Evolutionary conservation across 92 coral and sea anemone species (phyloP).

Genomic region (Parazoanthus darwini): DNA sequence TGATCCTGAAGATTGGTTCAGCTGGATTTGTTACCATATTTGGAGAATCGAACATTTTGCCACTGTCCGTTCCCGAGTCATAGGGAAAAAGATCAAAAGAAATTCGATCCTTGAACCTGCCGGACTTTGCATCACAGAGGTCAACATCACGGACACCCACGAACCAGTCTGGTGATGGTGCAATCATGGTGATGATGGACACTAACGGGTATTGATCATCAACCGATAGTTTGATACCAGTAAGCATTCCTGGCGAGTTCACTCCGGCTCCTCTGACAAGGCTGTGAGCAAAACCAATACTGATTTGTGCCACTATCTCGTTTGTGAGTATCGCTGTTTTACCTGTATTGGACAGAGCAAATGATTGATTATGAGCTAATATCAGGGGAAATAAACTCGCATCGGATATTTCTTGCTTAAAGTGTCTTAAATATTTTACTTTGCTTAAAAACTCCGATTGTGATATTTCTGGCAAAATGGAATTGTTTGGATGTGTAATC

Average conservation of each 20-base stretch:
- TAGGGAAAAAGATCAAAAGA: constrained; percentile 37
- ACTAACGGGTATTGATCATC: constrained; percentile 37
- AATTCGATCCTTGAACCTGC: constrained; percentile 26
- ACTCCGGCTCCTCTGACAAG: not conserved
- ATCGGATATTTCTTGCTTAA: too few species aligned
- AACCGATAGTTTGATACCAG: constrained; percentile 17
- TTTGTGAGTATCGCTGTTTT: too few species aligned
- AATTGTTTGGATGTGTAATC: too few species aligned
- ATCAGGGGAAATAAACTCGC: too few species aligned
- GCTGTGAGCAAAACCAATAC: too few species aligned
- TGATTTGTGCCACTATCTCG: too few species aligned
- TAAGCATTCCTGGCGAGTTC: not conserved
- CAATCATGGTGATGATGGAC: constrained; percentile 50
- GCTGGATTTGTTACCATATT: constrained; percentile 13
- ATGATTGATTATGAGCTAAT: too few species aligned
- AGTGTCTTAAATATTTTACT: too few species aligned
- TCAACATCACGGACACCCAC: constrained; percentile 38
- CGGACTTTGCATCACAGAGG: constrained; percentile 44
- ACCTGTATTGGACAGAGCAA: too few species aligned
- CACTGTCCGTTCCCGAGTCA: constrained; percentile 57
- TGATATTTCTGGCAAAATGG: too few species aligned
- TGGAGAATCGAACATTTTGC: constrained; percentile 7
- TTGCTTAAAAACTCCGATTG: too few species aligned
- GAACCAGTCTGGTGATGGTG: constrained; percentile 68
- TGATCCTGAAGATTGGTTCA: constrained; percentile 33